phyloP scores from a whole-genome alignment of 2,888 invertebrate genomes.

The Thysanoteuthis rhombus region DNA sequence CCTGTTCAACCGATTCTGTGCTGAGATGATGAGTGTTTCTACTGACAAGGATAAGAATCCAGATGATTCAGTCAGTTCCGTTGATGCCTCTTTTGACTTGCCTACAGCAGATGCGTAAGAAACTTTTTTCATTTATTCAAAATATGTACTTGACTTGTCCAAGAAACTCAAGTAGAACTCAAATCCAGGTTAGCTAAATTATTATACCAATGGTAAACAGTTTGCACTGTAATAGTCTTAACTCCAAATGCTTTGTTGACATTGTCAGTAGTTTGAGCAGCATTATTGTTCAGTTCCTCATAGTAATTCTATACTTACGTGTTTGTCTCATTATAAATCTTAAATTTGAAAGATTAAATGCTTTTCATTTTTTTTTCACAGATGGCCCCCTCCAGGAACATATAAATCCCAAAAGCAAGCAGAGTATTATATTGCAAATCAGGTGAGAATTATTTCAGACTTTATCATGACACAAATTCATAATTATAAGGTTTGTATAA shows the following conservation, averaged over 20 bases:
- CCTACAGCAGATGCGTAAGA: conserved; percentile 44
- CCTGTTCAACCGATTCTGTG: conserved; percentile 68
- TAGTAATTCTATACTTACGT: no score
- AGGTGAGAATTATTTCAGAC: conserved; percentile 65
- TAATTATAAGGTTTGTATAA: not conserved
- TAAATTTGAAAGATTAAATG: no score
- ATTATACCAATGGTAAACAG: no score
- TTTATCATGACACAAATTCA: not conserved
- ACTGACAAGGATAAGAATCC: conserved; percentile 44
- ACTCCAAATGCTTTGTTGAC: no score
- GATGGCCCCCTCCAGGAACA: conserved; percentile 42
- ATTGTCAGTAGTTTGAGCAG: no score
- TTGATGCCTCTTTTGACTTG: conserved; percentile 48
- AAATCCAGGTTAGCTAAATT: no score
- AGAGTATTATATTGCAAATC: conserved; percentile 87
- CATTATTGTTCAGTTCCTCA: no score
- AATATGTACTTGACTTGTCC: no score
- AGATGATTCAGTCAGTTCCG: conserved; percentile 47
- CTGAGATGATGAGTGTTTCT: conserved; percentile 32
- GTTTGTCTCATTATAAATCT: no score
- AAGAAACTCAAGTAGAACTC: no score
- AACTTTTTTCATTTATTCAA: conserved; percentile 34
- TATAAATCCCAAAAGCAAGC: conserved; percentile 82
- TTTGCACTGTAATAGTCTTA: no score
- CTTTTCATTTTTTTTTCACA: conserved; percentile 37